Conservation (phyloP, 2,797 vertebrate species). For the Atherinosoma microstoma region DNA sequence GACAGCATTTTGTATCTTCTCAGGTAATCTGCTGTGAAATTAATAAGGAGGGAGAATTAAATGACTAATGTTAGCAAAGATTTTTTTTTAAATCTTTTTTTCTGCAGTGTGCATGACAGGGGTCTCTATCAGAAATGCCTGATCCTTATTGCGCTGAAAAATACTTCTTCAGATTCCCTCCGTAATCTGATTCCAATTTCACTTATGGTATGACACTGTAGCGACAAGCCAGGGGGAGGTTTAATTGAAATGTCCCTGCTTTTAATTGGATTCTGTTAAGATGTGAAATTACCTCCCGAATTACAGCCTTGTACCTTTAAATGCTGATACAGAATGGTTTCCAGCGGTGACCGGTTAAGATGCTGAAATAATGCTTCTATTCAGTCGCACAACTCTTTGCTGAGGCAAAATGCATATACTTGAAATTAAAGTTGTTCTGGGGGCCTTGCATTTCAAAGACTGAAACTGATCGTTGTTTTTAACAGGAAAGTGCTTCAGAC, state of each 20-base stretch:
- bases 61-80: conserved; percentile 80
- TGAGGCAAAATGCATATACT: conserved; percentile 59
- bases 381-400: conserved; percentile 53
- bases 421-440: conserved; percentile 65
- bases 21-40: conserved; percentile 88
- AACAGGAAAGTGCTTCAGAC: conserved; percentile 68
- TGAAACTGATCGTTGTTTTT: conserved; percentile 68
- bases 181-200: conserved; percentile 89
- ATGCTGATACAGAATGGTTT: conserved; percentile 77
- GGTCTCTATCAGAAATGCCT: conserved; percentile 78
- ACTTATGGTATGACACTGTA: conserved; percentile 80
- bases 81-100: conserved; percentile 56
- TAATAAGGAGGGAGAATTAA: conserved; percentile 83
- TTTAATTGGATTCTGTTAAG: conserved; percentile 88
- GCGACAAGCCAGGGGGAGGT: conserved; percentile 74
- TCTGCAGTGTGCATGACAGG: conserved; percentile 79
- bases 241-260: conserved; percentile 85
- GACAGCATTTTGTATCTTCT: conserved; percentile 84
- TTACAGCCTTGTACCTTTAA: conserved; percentile 80
- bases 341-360: conserved; percentile 78
- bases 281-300: conserved; percentile 85
- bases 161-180: conserved; percentile 76
- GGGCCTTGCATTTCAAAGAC: conserved; percentile 78
- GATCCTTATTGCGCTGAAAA: conserved; percentile 80
- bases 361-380: conserved; percentile 76